Base-by-base conservation (phyloP, 2,888 invertebrate species). In the Drosophila seclusa region DNA sequence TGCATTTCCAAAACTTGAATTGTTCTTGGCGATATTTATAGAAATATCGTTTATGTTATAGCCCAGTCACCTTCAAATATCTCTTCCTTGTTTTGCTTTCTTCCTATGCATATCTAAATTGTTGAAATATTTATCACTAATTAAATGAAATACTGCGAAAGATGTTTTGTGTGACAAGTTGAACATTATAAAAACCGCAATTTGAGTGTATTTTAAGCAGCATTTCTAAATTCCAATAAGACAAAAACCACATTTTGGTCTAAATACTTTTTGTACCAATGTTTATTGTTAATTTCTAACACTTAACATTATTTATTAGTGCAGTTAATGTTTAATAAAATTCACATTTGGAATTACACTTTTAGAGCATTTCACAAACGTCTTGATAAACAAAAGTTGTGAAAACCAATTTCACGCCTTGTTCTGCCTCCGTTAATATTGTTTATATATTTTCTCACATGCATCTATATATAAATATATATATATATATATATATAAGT, bases 351-450 rank as follows among this genome's bases (percentile, higher is more conserved):
- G 27, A 27, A 40, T 13, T 45, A 29, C 38, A 38, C 66, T 45
- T 50, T 49, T 57, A 77, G 77, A 64, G 77, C 54, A 78, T 74
- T 77, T 59, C 32, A 11, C 36, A 18, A 64, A 48, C 73, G 59
- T 53, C 52, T 63, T 32, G 48, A 27, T 60, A 29, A 57, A 32
- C 18, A 45, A 45, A 48, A 31, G 24, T 48, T n/a, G 18, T 16
- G n/a, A 31, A 36, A 36, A 64, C 54, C 59, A 64, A 54, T 63
- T 57, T 75, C 42, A 72, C 74, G 72, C 52, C 61, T 65, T 60
- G 78, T 78, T 80, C 64, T 74, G 45, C 52, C n/a, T 48, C 52
- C 52, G 38, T 66, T 60, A 69, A 73, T 57, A 76, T 60, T 76
- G 60, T 66, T 67, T 63, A 18, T 57, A 4, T 60, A 55, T 62